Percentiles rank a stretch among this genome's conserved stretches.
Evolutionary conservation across 2,113 vertebrate species (phyloP).

Genomic region (Sorex fumeus): DNA sequence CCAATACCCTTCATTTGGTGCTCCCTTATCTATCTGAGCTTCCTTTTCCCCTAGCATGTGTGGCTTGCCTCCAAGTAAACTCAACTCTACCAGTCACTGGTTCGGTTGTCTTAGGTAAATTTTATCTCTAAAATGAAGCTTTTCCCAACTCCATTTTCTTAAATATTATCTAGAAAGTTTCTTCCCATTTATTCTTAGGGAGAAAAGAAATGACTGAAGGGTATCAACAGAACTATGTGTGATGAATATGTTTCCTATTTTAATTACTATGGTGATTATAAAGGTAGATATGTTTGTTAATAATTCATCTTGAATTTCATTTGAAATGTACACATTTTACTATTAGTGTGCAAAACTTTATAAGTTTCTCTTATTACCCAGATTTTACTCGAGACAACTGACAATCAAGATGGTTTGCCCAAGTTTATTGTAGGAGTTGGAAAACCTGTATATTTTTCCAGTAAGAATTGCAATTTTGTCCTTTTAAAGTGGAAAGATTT

Average conservation of each 20-base stretch:
- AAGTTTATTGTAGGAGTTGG: background rate
- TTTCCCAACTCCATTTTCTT: background rate
- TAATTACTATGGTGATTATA: background rate
- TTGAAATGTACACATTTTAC: constrained; percentile 25
- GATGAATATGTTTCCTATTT: background rate
- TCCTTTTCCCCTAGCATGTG: too few species aligned
- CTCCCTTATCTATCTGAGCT: too few species aligned
- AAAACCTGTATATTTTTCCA: background rate
- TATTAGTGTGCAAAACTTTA: background rate
- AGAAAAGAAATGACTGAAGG: background rate
- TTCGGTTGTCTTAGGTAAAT: background rate
- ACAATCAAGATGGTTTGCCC: background rate
- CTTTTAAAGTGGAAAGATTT: constrained; percentile 15
- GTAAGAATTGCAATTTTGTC: background rate
- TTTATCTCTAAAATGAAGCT: background rate
- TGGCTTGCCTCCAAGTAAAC: too few species aligned
- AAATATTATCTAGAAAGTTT: background rate
- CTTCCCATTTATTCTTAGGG: background rate
- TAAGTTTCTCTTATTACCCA: background rate
- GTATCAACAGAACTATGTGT: background rate
- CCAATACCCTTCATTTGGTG: too few species aligned
- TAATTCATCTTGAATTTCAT: background rate
- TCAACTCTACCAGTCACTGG: background rate
- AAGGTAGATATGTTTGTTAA: background rate
- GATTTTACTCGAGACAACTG: background rate